Evolutionary conservation across 1,140 invertebrate species (phyloP).

Genomic region (Drosophila kepulauana): DNA sequence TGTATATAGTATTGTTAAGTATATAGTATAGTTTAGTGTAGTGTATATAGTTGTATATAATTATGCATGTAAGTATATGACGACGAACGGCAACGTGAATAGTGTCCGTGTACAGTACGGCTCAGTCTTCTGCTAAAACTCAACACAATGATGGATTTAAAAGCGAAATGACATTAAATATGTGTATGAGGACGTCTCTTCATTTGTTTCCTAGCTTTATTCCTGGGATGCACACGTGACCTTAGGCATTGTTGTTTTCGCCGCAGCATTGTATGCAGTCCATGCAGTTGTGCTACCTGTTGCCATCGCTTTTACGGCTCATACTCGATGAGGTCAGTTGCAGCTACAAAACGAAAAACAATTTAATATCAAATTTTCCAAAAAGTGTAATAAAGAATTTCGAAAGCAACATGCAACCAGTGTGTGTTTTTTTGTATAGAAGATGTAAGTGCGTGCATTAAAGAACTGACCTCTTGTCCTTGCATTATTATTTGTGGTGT

Average conservation of each 20-base stretch:
- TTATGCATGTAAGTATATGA: constrained; percentile 67
- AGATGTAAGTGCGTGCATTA: constrained; percentile 50
- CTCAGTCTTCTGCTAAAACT: constrained; percentile 80
- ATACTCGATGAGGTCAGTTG: constrained; percentile 82
- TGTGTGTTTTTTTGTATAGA: constrained; percentile 4
- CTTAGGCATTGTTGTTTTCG: constrained; percentile 84
- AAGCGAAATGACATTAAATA: constrained; percentile 34
- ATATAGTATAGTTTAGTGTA: constrained; percentile 32
- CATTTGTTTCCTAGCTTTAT: no score
- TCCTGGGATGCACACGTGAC: constrained; percentile 49
- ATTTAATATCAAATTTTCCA: background rate
- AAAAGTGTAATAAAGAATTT: background rate
- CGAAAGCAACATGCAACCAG: background rate
- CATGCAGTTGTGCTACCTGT: constrained; percentile 85
- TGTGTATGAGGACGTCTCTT: background rate
- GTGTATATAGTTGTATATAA: constrained; percentile 45
- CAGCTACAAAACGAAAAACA: constrained; percentile 58
- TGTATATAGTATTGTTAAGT: constrained; percentile 57
- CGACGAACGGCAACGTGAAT: constrained; percentile 80
- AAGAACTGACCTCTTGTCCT: constrained; percentile 78
- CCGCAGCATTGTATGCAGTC: constrained; percentile 85
- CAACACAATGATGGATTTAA: constrained; percentile 46
- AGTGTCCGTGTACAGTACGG: constrained; percentile 67
- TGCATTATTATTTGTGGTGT: constrained; percentile 76
- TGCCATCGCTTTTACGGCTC: constrained; percentile 80